A percentile compares a stretch with the other conserved stretches of the same genome.
phyloP scores from a whole-genome alignment of 1,140 invertebrate species.

The Drosophila equinoxialis region DNA sequence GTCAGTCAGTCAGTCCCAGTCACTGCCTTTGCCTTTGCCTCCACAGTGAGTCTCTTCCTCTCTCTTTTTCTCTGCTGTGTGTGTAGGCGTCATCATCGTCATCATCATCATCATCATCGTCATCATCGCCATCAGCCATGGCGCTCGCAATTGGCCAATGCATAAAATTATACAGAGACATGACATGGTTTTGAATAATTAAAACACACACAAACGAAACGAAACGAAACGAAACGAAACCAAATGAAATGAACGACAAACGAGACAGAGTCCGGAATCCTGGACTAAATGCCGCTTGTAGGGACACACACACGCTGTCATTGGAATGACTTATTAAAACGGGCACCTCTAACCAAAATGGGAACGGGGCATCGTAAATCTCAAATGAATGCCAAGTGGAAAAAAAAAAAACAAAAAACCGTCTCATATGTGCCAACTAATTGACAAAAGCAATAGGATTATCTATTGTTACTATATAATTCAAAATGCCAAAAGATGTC shows the following conservation, averaged over 20 bases:
- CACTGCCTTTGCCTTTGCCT: slow-evolving; percentile 7
- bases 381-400: neutral
- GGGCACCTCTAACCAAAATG: neutral
- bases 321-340: slow-evolving; percentile 8
- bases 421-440: neutral
- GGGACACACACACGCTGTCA: neutral
- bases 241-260: slow-evolving; percentile 28
- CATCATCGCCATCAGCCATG: slow-evolving; percentile 41
- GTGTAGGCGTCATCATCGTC: slow-evolving; percentile 69
- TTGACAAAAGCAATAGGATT: too few species aligned
- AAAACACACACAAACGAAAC: slow-evolving; percentile 63
- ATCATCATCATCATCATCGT: slow-evolving; percentile 44
- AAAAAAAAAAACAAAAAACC: neutral
- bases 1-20: slow-evolving; percentile 6
- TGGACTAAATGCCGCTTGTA: slow-evolving; percentile 33
- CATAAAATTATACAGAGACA: slow-evolving; percentile 83
- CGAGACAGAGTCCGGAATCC: slow-evolving; percentile 37
- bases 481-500: too few species aligned
- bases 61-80: slow-evolving; percentile 2
- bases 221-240: neutral
- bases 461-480: too few species aligned
- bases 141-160: slow-evolving; percentile 74
- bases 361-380: neutral
- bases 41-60: neutral
- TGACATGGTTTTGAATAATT: slow-evolving; percentile 83